phyloP scores from a whole-genome alignment of 2,113 vertebrate species.

The Chloroceryle aenea region DNA sequence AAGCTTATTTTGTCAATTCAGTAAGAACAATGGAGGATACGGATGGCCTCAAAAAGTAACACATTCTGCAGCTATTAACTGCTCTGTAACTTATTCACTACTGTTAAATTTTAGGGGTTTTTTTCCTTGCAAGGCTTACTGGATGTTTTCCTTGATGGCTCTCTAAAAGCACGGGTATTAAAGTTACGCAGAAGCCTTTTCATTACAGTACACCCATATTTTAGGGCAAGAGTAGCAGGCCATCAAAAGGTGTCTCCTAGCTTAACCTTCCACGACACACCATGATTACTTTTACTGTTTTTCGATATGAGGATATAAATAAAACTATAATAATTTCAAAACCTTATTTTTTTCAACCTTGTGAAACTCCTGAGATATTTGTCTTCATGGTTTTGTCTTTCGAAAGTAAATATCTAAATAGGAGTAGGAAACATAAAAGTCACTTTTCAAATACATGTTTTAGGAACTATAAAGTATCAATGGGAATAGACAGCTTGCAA shows the following conservation, averaged over 20 bases:
- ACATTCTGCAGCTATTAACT: background rate
- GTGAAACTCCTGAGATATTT: background rate
- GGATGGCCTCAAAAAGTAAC: conserved; percentile 15
- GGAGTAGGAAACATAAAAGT: background rate
- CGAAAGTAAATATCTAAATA: background rate
- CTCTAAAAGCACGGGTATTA: background rate
- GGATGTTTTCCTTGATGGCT: background rate
- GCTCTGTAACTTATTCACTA: background rate
- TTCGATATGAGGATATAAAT: background rate
- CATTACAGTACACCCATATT: background rate
- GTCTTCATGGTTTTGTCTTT: background rate
- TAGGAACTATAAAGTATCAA: background rate
- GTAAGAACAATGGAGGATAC: background rate
- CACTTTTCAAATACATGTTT: background rate
- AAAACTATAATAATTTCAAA: no score
- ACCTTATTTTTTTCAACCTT: background rate
- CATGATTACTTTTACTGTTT: background rate
- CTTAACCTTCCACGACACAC: background rate
- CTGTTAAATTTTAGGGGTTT: background rate
- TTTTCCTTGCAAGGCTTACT: background rate
- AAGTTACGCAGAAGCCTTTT: background rate
- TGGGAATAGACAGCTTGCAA: background rate
- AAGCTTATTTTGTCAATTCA: background rate
- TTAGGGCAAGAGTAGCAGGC: background rate
- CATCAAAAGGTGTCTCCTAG: background rate